Percentiles rank a stretch among this genome's conserved stretches.
Conservation (phyloP, 2,888 invertebrate species). For the Strigamia crassipes region DNA sequence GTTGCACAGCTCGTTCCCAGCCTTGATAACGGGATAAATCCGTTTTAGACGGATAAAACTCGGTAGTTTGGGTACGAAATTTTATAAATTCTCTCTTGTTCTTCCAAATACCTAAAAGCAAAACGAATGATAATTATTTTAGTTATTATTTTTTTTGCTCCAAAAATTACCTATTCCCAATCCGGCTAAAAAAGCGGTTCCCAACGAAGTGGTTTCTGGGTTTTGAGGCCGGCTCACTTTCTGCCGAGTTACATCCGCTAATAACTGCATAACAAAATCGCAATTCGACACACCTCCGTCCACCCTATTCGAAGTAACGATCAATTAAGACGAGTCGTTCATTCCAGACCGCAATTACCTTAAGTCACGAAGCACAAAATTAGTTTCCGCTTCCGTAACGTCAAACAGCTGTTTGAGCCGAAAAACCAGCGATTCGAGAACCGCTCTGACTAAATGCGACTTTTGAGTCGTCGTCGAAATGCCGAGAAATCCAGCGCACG, state of each 20-base stretch:
- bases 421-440: constrained; percentile 84
- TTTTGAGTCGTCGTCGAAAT: constrained; percentile 72
- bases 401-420: constrained; percentile 77
- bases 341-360: constrained; percentile 61
- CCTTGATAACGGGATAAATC: constrained; percentile 57
- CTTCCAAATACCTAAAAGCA: constrained; percentile 71
- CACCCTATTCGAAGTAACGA: constrained; percentile 66
- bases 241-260: constrained; percentile 80
- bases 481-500: constrained; percentile 83
- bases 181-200: constrained; percentile 85
- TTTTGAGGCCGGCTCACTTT: constrained; percentile 74
- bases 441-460: constrained; percentile 78
- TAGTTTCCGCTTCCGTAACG: constrained; percentile 73
- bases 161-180: constrained; percentile 68
- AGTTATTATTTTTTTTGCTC: not conserved
- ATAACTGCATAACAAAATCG: constrained; percentile 84
- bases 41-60: constrained; percentile 65
- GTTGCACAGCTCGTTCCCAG: constrained; percentile 67
- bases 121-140: constrained; percentile 44
- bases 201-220: constrained; percentile 81
- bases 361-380: constrained; percentile 61
- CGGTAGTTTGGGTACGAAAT: constrained; percentile 66
- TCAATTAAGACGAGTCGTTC: not conserved
- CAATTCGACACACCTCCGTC: constrained; percentile 97
- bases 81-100: constrained; percentile 68